Conservation (phyloP, 2,888 invertebrate genomes). For the Pterostichus madidus region DNA sequence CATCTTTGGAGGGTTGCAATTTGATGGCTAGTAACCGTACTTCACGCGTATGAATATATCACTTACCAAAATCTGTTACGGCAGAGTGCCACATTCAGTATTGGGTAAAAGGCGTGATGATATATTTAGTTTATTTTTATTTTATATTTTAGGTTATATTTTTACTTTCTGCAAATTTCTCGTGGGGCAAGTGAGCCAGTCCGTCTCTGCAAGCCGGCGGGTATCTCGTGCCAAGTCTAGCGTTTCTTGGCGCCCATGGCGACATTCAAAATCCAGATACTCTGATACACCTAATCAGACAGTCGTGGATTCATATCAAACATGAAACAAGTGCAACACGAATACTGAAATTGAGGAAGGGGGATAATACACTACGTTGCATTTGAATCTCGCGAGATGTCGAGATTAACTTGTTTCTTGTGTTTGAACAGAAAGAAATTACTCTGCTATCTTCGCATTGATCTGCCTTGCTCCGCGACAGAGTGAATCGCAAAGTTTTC, state of each 20-base stretch:
- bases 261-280: not conserved
- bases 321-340: not conserved
- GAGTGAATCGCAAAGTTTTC: too few species aligned
- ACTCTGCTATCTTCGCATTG: too few species aligned
- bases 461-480: too few species aligned
- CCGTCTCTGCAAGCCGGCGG: not conserved
- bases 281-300: slow-evolving; percentile 3
- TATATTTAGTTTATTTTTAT: too few species aligned
- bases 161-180: not conserved
- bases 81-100: too few species aligned
- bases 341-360: not conserved
- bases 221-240: not conserved
- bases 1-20: too few species aligned
- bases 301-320: not conserved
- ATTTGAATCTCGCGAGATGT: not conserved
- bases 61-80: too few species aligned
- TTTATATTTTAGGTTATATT: too few species aligned
- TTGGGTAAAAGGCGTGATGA: too few species aligned
- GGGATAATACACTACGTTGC: not conserved
- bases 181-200: not conserved
- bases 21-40: too few species aligned
- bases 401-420: not conserved
- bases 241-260: not conserved
- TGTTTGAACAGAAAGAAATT: too few species aligned
- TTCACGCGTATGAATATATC: too few species aligned